Evolutionary conservation across 1,140 invertebrate species (phyloP), one percentile per base, ranked within the genome.

Genomic region (Telenomus remus): DNA sequence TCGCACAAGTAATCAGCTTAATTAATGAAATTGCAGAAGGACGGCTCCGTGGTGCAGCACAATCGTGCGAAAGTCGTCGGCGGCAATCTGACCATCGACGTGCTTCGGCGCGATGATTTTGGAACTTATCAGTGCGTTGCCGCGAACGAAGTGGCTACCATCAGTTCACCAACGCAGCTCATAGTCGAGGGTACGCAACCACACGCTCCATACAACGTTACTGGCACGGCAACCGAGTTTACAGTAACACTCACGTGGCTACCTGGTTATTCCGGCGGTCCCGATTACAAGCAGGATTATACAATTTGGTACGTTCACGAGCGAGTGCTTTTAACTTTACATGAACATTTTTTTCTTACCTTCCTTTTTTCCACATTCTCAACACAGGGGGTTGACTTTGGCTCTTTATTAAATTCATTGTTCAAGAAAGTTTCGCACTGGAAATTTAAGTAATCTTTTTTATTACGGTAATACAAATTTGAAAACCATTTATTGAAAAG

Each of bases 111-210:
- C 35, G 92, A 93, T 47, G 97, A 99, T 88, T 97, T 98, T 85
- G 97, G 97, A 6, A 93, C 92, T 80, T 98, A 98, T 86, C 96
- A 98, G 86, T 98, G 97, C 87, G 93, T 98, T 54, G 95, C 96
- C 3, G 93, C 93, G 60, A 99, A 98, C 87, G 96, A 98, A 89
- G 95, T 98, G 63, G 96, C 96, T 43, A 97, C 96, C 0, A 94
- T 98, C 81, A 93, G 97, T 34, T 92, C 94, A 4, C 91, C 93
- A 44, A 97, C 97, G 12, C 94, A 97, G 81, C 89, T 99, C 49
- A 95, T 97, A 65, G 95, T 98, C 56, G 96, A 98, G 89, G 96
- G 95, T 55, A 98, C 97, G 1, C 96, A 97, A 82, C 97, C 97
- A 4, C 97, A 98, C 86, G 96, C 97, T 33, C 97, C 97, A 0